Percentiles rank a stretch among this genome's conserved stretches.
These are phyloP conservation scores for Caenorhabditis zanzibari DNA, from an alignment of 2,888 invertebrate genomes.

Conservation along the genomic window DNA sequence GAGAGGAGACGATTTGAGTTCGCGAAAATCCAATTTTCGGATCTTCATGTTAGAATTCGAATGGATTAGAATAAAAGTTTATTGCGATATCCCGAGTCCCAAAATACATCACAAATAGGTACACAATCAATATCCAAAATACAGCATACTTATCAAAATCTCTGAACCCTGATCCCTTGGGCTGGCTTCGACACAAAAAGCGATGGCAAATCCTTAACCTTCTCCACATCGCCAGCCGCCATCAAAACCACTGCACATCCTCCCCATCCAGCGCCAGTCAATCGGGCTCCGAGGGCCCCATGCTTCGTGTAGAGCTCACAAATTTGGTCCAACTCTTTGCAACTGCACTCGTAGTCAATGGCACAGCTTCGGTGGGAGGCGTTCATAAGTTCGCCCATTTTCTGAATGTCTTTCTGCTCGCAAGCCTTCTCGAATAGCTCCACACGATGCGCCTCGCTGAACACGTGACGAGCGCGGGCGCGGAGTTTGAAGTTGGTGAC, in stretches of 20 bases:
- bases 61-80: too few species aligned
- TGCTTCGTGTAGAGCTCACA: constrained; percentile 73
- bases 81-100: too few species aligned
- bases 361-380: constrained; percentile 90
- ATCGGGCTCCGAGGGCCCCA: constrained; percentile 90
- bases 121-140: too few species aligned
- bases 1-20: too few species aligned
- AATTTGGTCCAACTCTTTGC: constrained; percentile 89
- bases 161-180: constrained; percentile 65
- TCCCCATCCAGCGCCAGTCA: constrained; percentile 89
- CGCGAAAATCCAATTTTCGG: too few species aligned
- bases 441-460: constrained; percentile 91
- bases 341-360: constrained; percentile 91
- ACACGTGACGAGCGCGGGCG: constrained; percentile 93
- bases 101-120: too few species aligned
- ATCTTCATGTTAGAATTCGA: too few species aligned
- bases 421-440: constrained; percentile 89
- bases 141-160: too few species aligned
- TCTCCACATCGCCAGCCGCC: constrained; percentile 24
- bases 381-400: constrained; percentile 90
- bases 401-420: constrained; percentile 68
- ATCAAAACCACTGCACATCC: constrained; percentile 94
- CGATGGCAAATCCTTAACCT: constrained; percentile 45
- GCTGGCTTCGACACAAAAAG: constrained; percentile 71
- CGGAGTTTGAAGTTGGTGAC: constrained; percentile 87